A percentile compares a stretch with the other conserved stretches of the same genome.
Conservation (phyloP, 2,888 invertebrate species). For the Chrysotoxum bicinctum region DNA sequence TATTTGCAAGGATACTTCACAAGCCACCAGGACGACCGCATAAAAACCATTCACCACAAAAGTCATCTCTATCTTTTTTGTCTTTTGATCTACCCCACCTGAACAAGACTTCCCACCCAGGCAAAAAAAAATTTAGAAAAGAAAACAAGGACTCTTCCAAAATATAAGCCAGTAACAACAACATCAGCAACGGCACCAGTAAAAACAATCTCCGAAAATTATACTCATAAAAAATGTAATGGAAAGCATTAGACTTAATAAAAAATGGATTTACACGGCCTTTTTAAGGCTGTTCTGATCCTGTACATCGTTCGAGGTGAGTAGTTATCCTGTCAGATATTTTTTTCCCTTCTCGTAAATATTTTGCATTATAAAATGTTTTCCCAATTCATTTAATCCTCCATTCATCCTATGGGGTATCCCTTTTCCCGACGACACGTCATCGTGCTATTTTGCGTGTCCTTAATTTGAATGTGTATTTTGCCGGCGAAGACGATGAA, state of each 20-base stretch:
- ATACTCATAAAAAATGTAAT: conserved; percentile 80
- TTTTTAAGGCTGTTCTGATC: conserved; percentile 82
- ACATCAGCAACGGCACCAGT: conserved; percentile 11
- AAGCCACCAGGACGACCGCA: conserved; percentile 15
- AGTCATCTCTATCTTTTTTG: not conserved
- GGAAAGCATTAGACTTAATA: conserved; percentile 81
- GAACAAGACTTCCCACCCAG: conserved; percentile 1
- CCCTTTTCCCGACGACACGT: not conserved
- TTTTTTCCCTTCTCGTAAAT: not conserved
- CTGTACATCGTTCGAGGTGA: conserved; percentile 81
- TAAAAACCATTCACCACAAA: conserved; percentile 23
- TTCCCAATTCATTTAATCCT: conserved; percentile 10
- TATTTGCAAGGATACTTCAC: conserved; percentile 26
- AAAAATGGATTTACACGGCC: conserved; percentile 82
- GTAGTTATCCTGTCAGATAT: conserved; percentile 73
- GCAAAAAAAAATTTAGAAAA: not conserved
- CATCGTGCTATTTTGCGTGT: conserved; percentile 15
- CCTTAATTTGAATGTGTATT: conserved; percentile 51
- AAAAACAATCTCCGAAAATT: conserved; percentile 68
- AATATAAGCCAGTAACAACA: not conserved
- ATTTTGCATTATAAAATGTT: conserved; percentile 27
- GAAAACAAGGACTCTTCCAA: not conserved
- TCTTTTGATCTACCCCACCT: conserved; percentile 16
- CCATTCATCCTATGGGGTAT: not conserved
- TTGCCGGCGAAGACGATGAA: not conserved